phyloP scores from a whole-genome alignment of 1,140 invertebrate genomes.

The Pseudomyrmex cubaensis region DNA sequence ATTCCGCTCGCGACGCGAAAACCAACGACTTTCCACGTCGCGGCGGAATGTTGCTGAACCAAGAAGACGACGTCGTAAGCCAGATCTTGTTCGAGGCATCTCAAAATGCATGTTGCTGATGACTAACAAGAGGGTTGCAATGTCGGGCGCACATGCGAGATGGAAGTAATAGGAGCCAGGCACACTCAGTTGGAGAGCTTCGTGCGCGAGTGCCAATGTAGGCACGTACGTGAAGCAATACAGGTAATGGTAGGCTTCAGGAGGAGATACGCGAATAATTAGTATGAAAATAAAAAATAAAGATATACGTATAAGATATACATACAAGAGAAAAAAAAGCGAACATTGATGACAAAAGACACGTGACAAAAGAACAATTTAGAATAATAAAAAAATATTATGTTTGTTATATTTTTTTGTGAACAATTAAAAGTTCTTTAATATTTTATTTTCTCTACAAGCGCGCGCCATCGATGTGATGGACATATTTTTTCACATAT shows the following conservation, averaged over 20 bases:
- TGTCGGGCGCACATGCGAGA: background rate
- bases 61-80: conserved; percentile 15
- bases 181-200: background rate
- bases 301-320: background rate
- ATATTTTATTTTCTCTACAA: too few species aligned
- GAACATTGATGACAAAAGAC: too few species aligned
- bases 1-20: background rate
- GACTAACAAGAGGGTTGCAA: conserved; percentile 19
- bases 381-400: too few species aligned
- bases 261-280: background rate
- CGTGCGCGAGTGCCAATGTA: background rate
- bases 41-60: background rate
- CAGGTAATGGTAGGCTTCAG: background rate
- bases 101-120: conserved; percentile 22
- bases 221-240: background rate
- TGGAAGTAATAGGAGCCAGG: conserved; percentile 25
- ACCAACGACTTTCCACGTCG: background rate
- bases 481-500: too few species aligned
- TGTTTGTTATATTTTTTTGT: too few species aligned
- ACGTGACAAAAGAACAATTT: too few species aligned
- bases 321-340: background rate
- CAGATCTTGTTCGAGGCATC: conserved; percentile 52
- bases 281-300: background rate
- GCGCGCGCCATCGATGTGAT: too few species aligned
- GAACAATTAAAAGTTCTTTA: too few species aligned